Evolutionary conservation across 2,113 vertebrate genomes (phyloP), one percentile per base, ranked within the genome.

Genomic region (Macaca nemestrina): DNA sequence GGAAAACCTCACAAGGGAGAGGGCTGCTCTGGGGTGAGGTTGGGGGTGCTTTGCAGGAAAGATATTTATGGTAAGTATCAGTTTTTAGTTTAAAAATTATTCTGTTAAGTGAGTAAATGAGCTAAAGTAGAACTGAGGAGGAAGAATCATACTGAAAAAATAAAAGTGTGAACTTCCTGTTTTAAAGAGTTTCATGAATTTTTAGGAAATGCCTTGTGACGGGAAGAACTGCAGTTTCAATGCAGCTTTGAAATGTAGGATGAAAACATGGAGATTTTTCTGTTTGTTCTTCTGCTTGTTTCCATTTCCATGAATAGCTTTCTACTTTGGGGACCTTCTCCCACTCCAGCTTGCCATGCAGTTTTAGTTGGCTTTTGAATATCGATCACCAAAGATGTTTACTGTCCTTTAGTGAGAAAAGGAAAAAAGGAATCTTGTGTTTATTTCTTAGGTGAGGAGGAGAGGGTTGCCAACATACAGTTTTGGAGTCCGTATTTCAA

Each of bases 201-300:
- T 94, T 95, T 86, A 95, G 90, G 96, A 78, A 81, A 84, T 45
- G n/a, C 12, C 16, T 40, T 80, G 50, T 25, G 43, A 40, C 20
- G 5, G 79, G 75, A 79, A 20, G 64, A 83, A 80, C 43, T 48
- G 27, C 30, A 27, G 14, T 61, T 95, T 92, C 59, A 67, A 23
- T 12, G 64, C 18, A 11, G 76, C 57, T 88, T 97, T 97, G 93
- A 96, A 90, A 85, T 22, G 17, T 50, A 64, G 67, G 67, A 64
- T 90, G 45, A 67, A 95, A 96, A 90, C 80, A 16, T 27, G 76
- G 80, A 43, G 87, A 48, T 40, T 81, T 94, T 93, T 89, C 57
- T 94, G 64, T 95, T 97, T 94, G 82, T 94, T 97, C 84, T 95
- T 81, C 91, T 90, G 50, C 72, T 97, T 88, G 72, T 90, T 95